Percentiles rank a stretch among this genome's conserved stretches.
phyloP scores from a whole-genome alignment of 2,113 vertebrate genomes.

The Zosterops japonicus region DNA sequence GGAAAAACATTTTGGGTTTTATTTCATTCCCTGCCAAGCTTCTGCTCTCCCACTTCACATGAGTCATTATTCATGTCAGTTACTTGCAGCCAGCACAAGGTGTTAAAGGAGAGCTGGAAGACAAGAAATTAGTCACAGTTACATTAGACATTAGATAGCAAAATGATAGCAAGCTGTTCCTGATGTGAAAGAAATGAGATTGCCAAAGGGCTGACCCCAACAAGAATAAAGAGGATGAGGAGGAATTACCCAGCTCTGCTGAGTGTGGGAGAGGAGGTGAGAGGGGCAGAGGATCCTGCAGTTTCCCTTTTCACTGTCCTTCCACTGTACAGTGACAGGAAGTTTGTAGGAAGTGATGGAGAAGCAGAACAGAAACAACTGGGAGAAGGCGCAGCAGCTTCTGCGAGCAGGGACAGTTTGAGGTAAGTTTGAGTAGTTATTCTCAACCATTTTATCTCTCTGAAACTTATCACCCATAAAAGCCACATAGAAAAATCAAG shows the following conservation, averaged over 20 bases:
- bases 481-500: background rate
- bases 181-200: background rate
- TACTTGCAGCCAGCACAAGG: background rate
- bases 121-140: background rate
- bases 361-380: background rate
- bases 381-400: background rate
- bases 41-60: background rate
- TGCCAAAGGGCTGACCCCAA: background rate
- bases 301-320: background rate
- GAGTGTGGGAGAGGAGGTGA: background rate
- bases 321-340: background rate
- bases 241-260: background rate
- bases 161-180: background rate
- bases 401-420: background rate
- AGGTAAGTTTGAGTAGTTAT: background rate
- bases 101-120: background rate
- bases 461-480: background rate
- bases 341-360: background rate
- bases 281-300: background rate
- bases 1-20: background rate
- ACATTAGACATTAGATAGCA: background rate
- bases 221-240: background rate
- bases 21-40: background rate
- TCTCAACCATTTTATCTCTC: background rate
- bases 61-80: background rate